Conservation (phyloP, 1,140 invertebrate species). For the Lutraria rhynchaena region DNA sequence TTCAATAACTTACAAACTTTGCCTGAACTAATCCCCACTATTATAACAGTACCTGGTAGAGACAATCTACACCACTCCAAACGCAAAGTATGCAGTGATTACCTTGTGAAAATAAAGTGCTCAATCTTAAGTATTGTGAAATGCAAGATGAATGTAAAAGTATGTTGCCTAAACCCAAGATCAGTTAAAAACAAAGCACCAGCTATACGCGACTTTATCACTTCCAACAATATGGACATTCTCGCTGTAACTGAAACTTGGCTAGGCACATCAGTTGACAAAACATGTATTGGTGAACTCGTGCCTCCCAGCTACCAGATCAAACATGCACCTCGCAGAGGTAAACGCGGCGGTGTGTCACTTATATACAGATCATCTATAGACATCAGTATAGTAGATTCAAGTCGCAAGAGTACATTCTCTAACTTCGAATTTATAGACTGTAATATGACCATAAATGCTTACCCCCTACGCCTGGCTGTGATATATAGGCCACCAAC, state of each 20-base stretch:
- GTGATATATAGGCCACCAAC: slow-evolving; percentile 37
- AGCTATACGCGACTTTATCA: slow-evolving; percentile 27
- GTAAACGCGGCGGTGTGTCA: slow-evolving; percentile 27
- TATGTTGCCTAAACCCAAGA: slow-evolving; percentile 27
- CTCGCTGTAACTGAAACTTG: slow-evolving; percentile 30
- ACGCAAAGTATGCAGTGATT: too few species aligned
- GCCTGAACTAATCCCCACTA: not conserved
- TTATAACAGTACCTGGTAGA: not conserved
- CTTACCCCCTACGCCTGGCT: slow-evolving; percentile 9
- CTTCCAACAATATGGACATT: slow-evolving; percentile 24
- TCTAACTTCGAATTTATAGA: slow-evolving; percentile 32
- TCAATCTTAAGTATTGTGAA: not conserved
- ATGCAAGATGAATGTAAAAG: slow-evolving; percentile 6
- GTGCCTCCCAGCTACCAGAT: slow-evolving; percentile 33
- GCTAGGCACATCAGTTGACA: slow-evolving; percentile 38
- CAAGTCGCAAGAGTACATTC: not conserved
- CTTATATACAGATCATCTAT: slow-evolving; percentile 22
- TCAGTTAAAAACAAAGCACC: slow-evolving; percentile 39
- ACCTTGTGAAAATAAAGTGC: not conserved
- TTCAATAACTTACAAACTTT: slow-evolving; percentile 1
- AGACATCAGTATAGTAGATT: not conserved
- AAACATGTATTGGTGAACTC: slow-evolving; percentile 24
- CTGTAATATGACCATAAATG: slow-evolving; percentile 1
- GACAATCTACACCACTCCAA: not conserved
- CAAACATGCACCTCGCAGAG: slow-evolving; percentile 13